phyloP scores from a whole-genome alignment of 2,888 invertebrate species.

The Philhelius pedissequus region DNA sequence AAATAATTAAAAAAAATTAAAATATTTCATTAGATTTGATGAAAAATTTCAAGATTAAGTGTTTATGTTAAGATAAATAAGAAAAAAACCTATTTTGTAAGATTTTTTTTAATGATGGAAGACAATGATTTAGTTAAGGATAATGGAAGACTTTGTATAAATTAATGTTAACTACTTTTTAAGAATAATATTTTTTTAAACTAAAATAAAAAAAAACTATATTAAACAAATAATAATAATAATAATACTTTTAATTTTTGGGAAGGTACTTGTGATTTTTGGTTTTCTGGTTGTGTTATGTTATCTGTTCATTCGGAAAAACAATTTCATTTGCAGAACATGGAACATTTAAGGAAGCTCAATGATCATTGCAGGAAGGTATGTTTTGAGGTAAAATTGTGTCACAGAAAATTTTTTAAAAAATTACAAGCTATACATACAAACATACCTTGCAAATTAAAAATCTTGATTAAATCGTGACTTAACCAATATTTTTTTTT shows the following conservation, averaged over 20 bases:
- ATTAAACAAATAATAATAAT: background rate
- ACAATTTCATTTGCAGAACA: no score
- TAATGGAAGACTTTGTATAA: constrained; percentile 55
- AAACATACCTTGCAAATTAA: no score
- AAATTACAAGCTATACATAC: no score
- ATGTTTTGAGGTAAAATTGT: no score
- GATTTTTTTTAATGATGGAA: constrained; percentile 66
- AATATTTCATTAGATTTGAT: background rate
- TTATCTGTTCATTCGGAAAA: no score
- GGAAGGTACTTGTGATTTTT: background rate
- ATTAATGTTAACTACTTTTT: constrained; percentile 56
- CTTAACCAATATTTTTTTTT: no score
- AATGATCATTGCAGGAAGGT: no score
- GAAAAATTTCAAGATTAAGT: background rate
- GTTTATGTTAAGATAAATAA: constrained; percentile 2
- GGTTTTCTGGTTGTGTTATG: background rate
- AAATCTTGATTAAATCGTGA: no score
- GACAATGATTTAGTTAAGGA: constrained; percentile 70
- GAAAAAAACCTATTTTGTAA: background rate
- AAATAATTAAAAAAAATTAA: constrained; percentile 9
- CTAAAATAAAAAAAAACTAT: constrained; percentile 24
- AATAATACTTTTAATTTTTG: background rate
- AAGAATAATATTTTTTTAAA: constrained; percentile 29
- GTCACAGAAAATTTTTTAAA: no score
- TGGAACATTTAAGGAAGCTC: no score